These are phyloP conservation scores for Dascyllus trimaculatus DNA, from an alignment of 2,113 vertebrate genomes.

Conservation along the genomic window DNA sequence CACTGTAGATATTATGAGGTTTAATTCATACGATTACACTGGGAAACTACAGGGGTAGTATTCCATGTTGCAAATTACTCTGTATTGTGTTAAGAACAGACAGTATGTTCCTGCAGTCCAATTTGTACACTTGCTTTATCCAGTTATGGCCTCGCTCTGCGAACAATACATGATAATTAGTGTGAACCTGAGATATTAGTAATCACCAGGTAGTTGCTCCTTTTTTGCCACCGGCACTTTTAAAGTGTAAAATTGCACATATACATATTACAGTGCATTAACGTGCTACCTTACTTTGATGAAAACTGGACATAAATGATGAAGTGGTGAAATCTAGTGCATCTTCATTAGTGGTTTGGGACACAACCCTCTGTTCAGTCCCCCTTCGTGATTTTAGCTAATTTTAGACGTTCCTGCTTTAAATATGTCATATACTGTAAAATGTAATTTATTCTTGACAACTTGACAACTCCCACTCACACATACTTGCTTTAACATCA, in stretches of 20 bases:
- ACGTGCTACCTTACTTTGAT: not conserved
- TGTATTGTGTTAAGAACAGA: not conserved
- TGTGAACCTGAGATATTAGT: not conserved
- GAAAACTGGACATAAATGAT: not conserved
- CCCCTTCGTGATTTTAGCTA: not conserved
- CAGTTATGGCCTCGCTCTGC: not conserved
- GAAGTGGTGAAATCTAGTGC: not conserved
- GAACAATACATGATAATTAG: not conserved
- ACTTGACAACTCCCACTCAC: slow-evolving; percentile 22
- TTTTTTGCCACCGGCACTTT: not conserved
- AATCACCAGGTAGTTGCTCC: not conserved
- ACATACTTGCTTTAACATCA: slow-evolving; percentile 44
- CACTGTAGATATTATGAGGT: not conserved
- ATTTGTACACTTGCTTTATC: not conserved
- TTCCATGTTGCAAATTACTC: not conserved
- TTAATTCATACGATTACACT: not conserved
- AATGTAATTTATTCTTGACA: slow-evolving; percentile 49
- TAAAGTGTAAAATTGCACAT: not conserved
- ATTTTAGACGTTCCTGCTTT: not conserved
- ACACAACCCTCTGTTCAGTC: not conserved
- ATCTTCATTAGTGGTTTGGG: not conserved
- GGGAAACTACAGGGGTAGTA: not conserved
- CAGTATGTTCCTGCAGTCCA: not conserved
- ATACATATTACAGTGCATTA: no score
- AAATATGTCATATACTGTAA: not conserved